Base-by-base conservation (phyloP, 2,113 vertebrate genomes). In the Actenoides lindsayi region DNA sequence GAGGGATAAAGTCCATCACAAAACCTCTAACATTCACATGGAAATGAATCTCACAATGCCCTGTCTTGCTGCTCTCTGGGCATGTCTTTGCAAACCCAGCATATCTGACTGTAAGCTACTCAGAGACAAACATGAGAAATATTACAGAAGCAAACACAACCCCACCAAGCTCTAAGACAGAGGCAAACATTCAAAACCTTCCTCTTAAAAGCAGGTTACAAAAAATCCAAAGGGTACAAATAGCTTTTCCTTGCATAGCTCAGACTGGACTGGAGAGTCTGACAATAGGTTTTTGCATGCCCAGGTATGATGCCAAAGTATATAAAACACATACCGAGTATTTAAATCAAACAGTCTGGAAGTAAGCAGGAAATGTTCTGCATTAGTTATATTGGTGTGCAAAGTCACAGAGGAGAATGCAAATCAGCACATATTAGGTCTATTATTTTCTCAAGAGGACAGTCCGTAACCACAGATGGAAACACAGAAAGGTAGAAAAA, bases 401-500 rank as follows among this genome's bases (percentile, higher is more conserved):
- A 80, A 90, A 97, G 59, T 41, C 83, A 87, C 18, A 5, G 2
- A 30, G 24, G 13, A 79, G 70, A 93, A 83, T 8, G 27, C 13
- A 96, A 94, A 97, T 91, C 65, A 96, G 68, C 56, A 74, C 44
- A 46, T 25, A 86, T 46, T 56, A 90, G 86, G 68, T 54, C 46
- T 6, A 85, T 67, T 69, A 90, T 64, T 82, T 79, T 86, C 94
- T 94, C 60, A 82, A 93, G 87, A 60, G 78, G 65, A 93, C 28
- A 60, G 65, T 44, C 56, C 63, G 33, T 33, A 82, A 87, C 53
- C 81, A 85, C 81, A 96, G 94, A 68, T 33, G 62, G 75, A 93
- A 94, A 90, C 57, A 90, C 33, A 54, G 85, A 53, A 75, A 90
- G 67, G 67, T 77, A 91, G 84, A 91, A 92, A 90, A 89, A 94